Percentiles rank a stretch among this genome's conserved stretches.
phyloP scores from a whole-genome alignment of 2,113 vertebrate species.

The Oryzias melastigma region DNA sequence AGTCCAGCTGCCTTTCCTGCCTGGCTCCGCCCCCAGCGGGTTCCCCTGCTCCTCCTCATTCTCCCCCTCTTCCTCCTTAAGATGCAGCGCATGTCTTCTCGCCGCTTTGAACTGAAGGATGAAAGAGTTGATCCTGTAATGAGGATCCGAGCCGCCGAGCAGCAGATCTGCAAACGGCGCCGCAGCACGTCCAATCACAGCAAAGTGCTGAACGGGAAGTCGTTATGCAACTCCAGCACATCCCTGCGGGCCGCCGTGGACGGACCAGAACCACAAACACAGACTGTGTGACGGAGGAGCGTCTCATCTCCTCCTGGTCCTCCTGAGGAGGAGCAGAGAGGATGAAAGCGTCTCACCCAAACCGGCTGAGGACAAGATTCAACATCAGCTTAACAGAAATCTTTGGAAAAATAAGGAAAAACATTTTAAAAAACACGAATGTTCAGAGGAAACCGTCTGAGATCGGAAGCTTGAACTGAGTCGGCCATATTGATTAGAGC shows the following conservation, averaged over 20 bases:
- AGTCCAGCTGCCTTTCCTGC: slow-evolving; percentile 3
- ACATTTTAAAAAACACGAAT: too few species aligned
- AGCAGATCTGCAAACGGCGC: slow-evolving; percentile 18
- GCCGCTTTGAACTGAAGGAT: slow-evolving; percentile 66
- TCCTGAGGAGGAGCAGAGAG: too few species aligned
- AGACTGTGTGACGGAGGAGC: slow-evolving; percentile 6
- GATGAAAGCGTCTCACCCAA: too few species aligned
- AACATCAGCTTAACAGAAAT: too few species aligned
- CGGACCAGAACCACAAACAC: slow-evolving; percentile 23
- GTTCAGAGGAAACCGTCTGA: too few species aligned
- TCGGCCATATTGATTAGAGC: too few species aligned
- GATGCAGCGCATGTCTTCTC: slow-evolving; percentile 38
- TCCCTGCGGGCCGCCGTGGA: slow-evolving; percentile 19
- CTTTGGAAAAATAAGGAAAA: too few species aligned
- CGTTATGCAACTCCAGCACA: slow-evolving; percentile 56
- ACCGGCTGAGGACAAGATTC: too few species aligned
- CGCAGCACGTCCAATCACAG: slow-evolving; percentile 56
- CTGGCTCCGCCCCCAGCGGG: slow-evolving; percentile 9
- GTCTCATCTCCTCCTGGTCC: slow-evolving; percentile 1
- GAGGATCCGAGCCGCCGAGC: slow-evolving; percentile 61
- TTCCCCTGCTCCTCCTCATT: slow-evolving; percentile 19
- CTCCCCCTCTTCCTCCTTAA: slow-evolving; percentile 30
- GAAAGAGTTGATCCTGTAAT: slow-evolving; percentile 67
- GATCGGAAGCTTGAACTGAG: too few species aligned
- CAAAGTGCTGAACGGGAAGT: slow-evolving; percentile 49